phyloP scores from a whole-genome alignment of 2,888 invertebrate species.

The Onthophagus sagittarius region DNA sequence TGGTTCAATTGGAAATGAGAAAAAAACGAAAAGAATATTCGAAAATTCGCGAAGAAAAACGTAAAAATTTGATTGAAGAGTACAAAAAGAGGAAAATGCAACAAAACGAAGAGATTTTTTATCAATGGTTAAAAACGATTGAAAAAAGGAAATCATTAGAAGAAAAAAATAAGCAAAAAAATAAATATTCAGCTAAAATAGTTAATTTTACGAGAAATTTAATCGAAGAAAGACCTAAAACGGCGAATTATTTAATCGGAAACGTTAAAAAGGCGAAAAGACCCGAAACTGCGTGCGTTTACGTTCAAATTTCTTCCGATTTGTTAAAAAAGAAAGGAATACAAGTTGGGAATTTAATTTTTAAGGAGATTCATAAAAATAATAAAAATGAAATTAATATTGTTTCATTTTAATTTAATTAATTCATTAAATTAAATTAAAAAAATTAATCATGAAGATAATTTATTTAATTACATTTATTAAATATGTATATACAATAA shows the following conservation, averaged over 20 bases:
- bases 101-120: slow-evolving; percentile 54
- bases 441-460: no score
- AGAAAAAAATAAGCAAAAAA: slow-evolving; percentile 20
- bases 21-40: slow-evolving; percentile 45
- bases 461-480: slow-evolving; percentile 1
- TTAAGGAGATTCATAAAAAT: slow-evolving; percentile 22
- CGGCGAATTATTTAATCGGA: slow-evolving; percentile 36
- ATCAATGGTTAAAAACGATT: slow-evolving; percentile 51
- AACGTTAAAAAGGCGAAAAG: slow-evolving; percentile 35
- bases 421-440: no score
- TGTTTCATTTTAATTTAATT: neutral
- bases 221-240: slow-evolving; percentile 37
- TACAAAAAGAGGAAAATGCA: slow-evolving; percentile 40
- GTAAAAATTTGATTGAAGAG: slow-evolving; percentile 47
- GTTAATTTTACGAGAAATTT: slow-evolving; percentile 27
- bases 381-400: neutral
- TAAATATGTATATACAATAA: slow-evolving; percentile 17
- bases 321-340: slow-evolving; percentile 37
- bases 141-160: slow-evolving; percentile 32
- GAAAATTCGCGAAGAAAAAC: slow-evolving; percentile 47
- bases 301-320: slow-evolving; percentile 40
- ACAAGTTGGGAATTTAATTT: slow-evolving; percentile 39
- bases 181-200: slow-evolving; percentile 27
- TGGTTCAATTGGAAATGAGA: slow-evolving; percentile 48
- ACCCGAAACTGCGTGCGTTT: slow-evolving; percentile 41